Evolutionary conservation across 2,797 vertebrate species (phyloP).

Genomic region (Decapterus maruadsi): DNA sequence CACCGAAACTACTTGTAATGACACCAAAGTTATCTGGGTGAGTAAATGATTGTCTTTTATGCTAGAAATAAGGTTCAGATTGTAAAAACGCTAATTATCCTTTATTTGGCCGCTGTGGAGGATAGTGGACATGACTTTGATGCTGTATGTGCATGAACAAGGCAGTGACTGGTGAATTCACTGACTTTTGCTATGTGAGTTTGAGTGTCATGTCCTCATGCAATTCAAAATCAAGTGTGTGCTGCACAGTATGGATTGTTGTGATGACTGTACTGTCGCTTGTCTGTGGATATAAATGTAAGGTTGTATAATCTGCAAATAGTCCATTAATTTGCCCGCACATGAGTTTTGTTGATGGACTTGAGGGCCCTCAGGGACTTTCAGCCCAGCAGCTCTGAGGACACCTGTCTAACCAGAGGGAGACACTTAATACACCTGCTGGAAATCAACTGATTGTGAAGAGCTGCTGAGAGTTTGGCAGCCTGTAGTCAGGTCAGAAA

Average conservation of each 20-base stretch:
- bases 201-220: background rate
- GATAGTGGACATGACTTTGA: background rate
- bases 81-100: too few species aligned
- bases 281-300: background rate
- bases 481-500: background rate
- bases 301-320: background rate
- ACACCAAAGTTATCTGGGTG: too few species aligned
- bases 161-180: background rate
- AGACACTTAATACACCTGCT: slow-evolving; percentile 5
- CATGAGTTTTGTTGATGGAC: background rate
- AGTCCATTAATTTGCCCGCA: background rate
- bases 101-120: background rate
- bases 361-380: background rate
- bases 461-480: background rate
- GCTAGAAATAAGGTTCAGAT: too few species aligned
- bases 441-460: slow-evolving; percentile 3
- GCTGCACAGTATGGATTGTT: too few species aligned
- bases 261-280: too few species aligned
- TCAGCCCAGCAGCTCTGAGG: slow-evolving; percentile 1
- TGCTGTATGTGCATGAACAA: too few species aligned
- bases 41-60: too few species aligned
- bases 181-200: background rate
- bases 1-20: too few species aligned
- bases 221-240: background rate
- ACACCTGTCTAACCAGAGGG: background rate